Evolutionary conservation across 2,113 vertebrate species (phyloP), one percentile per base, ranked within the genome.

Genomic region (Phoxinus phoxinus): DNA sequence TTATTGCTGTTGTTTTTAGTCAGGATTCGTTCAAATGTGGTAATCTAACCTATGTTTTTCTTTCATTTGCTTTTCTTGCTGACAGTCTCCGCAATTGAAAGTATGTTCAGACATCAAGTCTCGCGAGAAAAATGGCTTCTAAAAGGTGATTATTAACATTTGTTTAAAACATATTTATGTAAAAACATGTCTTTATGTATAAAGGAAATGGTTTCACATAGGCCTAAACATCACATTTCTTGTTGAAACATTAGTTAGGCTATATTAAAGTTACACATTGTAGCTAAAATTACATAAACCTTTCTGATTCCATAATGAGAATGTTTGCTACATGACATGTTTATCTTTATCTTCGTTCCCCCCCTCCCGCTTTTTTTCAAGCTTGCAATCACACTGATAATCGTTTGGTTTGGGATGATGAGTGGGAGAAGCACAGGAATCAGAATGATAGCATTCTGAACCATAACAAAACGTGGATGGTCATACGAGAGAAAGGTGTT

Each of bases 91-190:
- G 3, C 4, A 35, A 19, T 81, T 23, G 41, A 0, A 59, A 17
- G 44, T 6, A 46, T 84, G 10, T 21, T 83, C 25, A 27, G 58
- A 58, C 19, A 3, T 27, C 1, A 1, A 56, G 0, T 51, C 37
- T 73, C 53, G 30, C 27, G 5, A 83, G 48, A 69, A 30, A 41
- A 83, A 4, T 82, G 25, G 17, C 69, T 80, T 67, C 69, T 83
- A 17, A 90, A 44, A 90, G 89, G 89, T 90, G 53, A 82, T 58
- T 84, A 1, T 23, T n/a, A 56, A 12, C 6, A 41, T 67, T 75
- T 37, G 9, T 56, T 71, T 23, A 4, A 21, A 69, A 69, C 9
- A 19, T 67, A 69, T 69, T 69, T 35, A 67, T 19, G 15, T 9
- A 32, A 67, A 11, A 32, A 56, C 53, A 21, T 53, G 17, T 53